phyloP scores from a whole-genome alignment of 2,888 invertebrate genomes.

The Amaurobius ferox region DNA sequence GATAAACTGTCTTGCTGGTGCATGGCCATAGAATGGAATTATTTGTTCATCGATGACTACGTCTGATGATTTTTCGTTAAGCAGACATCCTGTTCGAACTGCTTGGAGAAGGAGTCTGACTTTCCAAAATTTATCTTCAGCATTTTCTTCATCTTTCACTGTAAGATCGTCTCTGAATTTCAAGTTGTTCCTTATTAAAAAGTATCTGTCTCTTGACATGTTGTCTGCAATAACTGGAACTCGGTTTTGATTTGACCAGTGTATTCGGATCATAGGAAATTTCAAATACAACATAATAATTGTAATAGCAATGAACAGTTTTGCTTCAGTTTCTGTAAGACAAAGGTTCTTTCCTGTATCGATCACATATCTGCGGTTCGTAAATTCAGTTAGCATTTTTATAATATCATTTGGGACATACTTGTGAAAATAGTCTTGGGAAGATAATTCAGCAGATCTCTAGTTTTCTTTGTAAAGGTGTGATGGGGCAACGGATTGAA shows the following conservation, averaged over 20 bases:
- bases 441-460: neutral
- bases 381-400: neutral
- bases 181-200: slow-evolving; percentile 13
- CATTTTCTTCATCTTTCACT: neutral
- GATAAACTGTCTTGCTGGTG: slow-evolving; percentile 10
- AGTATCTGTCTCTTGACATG: neutral
- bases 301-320: neutral
- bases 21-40: neutral
- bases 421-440: neutral
- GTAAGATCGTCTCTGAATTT: slow-evolving; percentile 3
- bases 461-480: neutral
- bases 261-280: neutral
- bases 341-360: neutral
- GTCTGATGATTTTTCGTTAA: neutral
- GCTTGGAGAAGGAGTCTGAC: slow-evolving; percentile 4
- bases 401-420: slow-evolving; percentile 4
- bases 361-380: neutral
- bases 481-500: too few species aligned
- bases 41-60: neutral
- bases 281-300: neutral
- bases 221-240: neutral
- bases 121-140: neutral
- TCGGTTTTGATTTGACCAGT: neutral
- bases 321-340: slow-evolving; percentile 12
- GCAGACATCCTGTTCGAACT: neutral